phyloP scores from a whole-genome alignment of 2,888 invertebrate genomes.

The Drosophila dives region DNA sequence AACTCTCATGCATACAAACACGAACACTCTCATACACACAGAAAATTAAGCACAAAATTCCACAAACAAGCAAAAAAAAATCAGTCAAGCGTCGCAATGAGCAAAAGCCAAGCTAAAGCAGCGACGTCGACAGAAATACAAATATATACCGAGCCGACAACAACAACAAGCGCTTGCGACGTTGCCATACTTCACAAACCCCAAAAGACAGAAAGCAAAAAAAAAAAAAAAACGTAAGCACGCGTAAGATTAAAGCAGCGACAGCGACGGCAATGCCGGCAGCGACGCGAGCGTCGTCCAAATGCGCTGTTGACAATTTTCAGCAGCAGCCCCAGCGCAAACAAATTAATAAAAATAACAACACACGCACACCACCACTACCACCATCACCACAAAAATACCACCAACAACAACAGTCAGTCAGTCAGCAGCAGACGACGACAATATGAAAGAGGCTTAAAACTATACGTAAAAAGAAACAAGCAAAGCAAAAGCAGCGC shows the following conservation, averaged over 20 bases:
- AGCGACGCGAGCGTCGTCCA: conserved; percentile 39
- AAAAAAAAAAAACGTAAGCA: conserved; percentile 58
- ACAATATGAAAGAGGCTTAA: conserved; percentile 69
- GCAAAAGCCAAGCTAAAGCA: conserved; percentile 56
- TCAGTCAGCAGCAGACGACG: conserved; percentile 41
- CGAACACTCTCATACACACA: conserved; percentile 27
- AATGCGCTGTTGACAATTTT: conserved; percentile 71
- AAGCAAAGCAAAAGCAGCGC: conserved; percentile 51
- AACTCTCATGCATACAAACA: conserved; percentile 23
- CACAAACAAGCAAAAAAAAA: conserved; percentile 62
- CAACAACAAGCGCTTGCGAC: conserved; percentile 20
- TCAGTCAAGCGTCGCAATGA: conserved; percentile 57
- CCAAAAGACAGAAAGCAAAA: conserved; percentile 43
- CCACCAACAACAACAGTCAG: conserved; percentile 16
- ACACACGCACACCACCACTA: conserved; percentile 62
- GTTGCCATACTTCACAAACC: conserved; percentile 71
- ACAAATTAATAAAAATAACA: conserved; percentile 81
- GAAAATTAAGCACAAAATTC: conserved; percentile 77
- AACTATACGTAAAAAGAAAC: conserved; percentile 62
- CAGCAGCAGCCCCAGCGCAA: conserved; percentile 64
- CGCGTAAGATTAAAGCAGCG: conserved; percentile 75
- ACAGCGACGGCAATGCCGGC: conserved; percentile 34
- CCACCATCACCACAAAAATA: conserved; percentile 16
- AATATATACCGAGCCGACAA: conserved; percentile 51
- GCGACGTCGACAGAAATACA: conserved; percentile 63